Conservation (phyloP, 2,888 invertebrate genomes). For the Smittia aterrima region DNA sequence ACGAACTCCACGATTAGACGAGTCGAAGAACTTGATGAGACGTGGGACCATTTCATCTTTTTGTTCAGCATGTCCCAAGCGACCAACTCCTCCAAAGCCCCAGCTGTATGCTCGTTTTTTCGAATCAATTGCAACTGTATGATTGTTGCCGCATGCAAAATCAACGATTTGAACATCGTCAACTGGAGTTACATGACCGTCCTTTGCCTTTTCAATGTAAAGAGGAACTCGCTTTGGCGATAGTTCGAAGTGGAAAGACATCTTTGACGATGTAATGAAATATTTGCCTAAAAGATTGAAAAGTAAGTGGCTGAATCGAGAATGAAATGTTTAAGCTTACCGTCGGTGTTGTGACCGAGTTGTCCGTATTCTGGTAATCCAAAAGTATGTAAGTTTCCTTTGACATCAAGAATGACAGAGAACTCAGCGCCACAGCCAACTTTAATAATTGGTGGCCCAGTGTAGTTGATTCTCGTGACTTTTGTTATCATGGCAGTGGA, state of each 20-base stretch:
- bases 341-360: slow-evolving; percentile 90
- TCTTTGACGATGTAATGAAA: slow-evolving; percentile 84
- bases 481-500: slow-evolving; percentile 56
- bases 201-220: slow-evolving; percentile 85
- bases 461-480: slow-evolving; percentile 67
- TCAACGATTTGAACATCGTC: slow-evolving; percentile 85
- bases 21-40: slow-evolving; percentile 86
- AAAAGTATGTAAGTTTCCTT: slow-evolving; percentile 85
- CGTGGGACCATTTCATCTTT: slow-evolving; percentile 86
- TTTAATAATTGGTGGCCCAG: slow-evolving; percentile 84
- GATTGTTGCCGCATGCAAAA: slow-evolving; percentile 88
- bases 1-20: slow-evolving; percentile 78
- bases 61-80: slow-evolving; percentile 88
- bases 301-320: neutral
- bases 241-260: slow-evolving; percentile 82
- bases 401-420: slow-evolving; percentile 84
- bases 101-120: slow-evolving; percentile 88
- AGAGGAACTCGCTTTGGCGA: slow-evolving; percentile 79
- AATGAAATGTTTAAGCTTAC: slow-evolving; percentile 49
- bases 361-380: slow-evolving; percentile 93
- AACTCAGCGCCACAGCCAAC: slow-evolving; percentile 91
- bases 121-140: slow-evolving; percentile 85
- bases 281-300: slow-evolving; percentile 64
- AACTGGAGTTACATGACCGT: slow-evolving; percentile 78
- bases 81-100: slow-evolving; percentile 95